Conservation (phyloP, 2,888 invertebrate species). For the Athalia circularis region DNA sequence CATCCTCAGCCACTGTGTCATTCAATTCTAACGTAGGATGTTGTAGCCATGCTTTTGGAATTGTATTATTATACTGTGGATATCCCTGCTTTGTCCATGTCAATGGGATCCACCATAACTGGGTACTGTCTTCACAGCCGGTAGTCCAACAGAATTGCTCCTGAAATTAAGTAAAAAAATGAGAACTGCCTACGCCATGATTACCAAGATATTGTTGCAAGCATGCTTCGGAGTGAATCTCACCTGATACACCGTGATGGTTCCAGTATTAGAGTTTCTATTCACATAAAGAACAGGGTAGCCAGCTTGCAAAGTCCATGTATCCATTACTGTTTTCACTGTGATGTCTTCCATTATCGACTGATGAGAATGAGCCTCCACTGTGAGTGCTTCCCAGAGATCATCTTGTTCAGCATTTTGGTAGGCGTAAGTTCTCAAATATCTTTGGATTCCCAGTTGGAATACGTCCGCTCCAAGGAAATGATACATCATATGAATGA, state of each 20-base stretch:
- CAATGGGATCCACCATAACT: slow-evolving; percentile 76
- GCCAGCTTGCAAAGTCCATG: slow-evolving; percentile 82
- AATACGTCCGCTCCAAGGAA: slow-evolving; percentile 81
- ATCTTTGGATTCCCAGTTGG: slow-evolving; percentile 76
- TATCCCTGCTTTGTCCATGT: slow-evolving; percentile 72
- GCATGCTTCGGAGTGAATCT: slow-evolving; percentile 11
- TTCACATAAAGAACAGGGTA: slow-evolving; percentile 80
- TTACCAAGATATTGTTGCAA: too few relatives aligned
- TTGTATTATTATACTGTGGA: slow-evolving; percentile 69
- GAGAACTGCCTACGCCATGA: neutral
- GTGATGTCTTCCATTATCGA: slow-evolving; percentile 72
- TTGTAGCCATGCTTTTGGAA: slow-evolving; percentile 76
- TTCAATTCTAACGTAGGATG: slow-evolving; percentile 63
- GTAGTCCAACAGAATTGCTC: slow-evolving; percentile 58
- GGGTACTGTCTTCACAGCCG: slow-evolving; percentile 59
- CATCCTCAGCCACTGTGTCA: slow-evolving; percentile 68
- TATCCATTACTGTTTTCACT: slow-evolving; percentile 80
- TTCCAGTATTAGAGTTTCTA: slow-evolving; percentile 72
- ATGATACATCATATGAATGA: slow-evolving; percentile 84
- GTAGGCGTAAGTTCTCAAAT: slow-evolving; percentile 76
- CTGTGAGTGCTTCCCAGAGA: slow-evolving; percentile 81
- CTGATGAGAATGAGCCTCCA: slow-evolving; percentile 75
- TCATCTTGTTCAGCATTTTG: slow-evolving; percentile 81
- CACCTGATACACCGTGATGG: slow-evolving; percentile 73
- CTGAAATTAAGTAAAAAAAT: slow-evolving; percentile 49